Evolutionary conservation across 2,888 invertebrate species (phyloP).

Genomic region (Parnassius glacialis): DNA sequence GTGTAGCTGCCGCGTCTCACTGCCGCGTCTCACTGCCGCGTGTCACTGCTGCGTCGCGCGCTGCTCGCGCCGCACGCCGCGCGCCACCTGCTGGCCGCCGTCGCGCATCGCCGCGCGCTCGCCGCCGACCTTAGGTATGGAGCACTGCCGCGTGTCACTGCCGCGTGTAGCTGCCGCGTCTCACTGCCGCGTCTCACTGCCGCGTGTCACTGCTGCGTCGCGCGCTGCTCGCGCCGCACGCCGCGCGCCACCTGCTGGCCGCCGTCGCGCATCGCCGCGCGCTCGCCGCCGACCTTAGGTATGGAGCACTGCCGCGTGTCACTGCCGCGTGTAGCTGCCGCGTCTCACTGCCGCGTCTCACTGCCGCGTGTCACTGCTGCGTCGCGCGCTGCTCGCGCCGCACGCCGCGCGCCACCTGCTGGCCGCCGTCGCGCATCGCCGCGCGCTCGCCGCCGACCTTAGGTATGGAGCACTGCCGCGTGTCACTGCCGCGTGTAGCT

Average conservation of each 20-base stretch:
- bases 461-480: slow-evolving; percentile 35
- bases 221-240: slow-evolving; percentile 85
- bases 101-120: slow-evolving; percentile 85
- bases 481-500: too few relatives aligned
- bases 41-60: slow-evolving; percentile 85
- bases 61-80: slow-evolving; percentile 83
- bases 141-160: background rate
- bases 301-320: too few relatives aligned
- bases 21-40: slow-evolving; percentile 43
- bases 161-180: too few relatives aligned
- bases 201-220: slow-evolving; percentile 42
- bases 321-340: too few relatives aligned
- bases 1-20: too few relatives aligned
- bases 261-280: slow-evolving; percentile 86
- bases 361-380: too few relatives aligned
- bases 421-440: slow-evolving; percentile 86
- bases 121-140: slow-evolving; percentile 82
- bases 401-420: slow-evolving; percentile 67
- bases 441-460: slow-evolving; percentile 86
- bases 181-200: too few relatives aligned
- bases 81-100: slow-evolving; percentile 80
- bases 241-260: slow-evolving; percentile 72
- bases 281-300: slow-evolving; percentile 84
- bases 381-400: slow-evolving; percentile 86
- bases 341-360: slow-evolving; percentile 42